phyloP scores from a whole-genome alignment of 1,140 invertebrate genomes.

The Metopolophium dirhodum region DNA sequence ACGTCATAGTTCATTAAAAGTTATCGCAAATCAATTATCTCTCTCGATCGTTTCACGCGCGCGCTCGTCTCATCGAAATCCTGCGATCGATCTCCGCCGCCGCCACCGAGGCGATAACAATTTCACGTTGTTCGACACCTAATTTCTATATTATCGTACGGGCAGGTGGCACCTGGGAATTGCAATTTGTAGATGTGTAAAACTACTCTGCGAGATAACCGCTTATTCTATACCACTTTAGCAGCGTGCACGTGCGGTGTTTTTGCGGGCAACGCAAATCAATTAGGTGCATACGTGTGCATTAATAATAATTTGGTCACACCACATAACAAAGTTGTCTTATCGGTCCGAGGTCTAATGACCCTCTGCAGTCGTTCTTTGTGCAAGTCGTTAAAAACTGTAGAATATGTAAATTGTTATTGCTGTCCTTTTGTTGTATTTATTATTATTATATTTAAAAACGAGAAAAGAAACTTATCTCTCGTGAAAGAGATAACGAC shows the following conservation, averaged over 20 bases:
- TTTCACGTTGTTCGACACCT: slow-evolving; percentile 31
- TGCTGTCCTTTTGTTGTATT: neutral
- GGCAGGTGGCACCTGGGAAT: slow-evolving; percentile 43
- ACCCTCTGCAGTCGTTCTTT: slow-evolving; percentile 18
- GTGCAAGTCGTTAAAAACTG: neutral
- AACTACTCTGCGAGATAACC: neutral
- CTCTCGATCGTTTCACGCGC: neutral
- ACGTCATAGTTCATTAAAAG: neutral
- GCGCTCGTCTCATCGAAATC: slow-evolving; percentile 1
- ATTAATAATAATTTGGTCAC: slow-evolving; percentile 1
- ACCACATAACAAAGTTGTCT: neutral
- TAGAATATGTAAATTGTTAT: neutral
- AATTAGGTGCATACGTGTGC: neutral
- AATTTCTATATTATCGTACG: neutral
- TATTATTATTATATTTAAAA: neutral
- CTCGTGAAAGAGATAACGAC: neutral
- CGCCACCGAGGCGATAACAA: neutral
- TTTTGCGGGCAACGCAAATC: neutral
- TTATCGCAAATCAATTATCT: slow-evolving; percentile 38
- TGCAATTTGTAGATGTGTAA: neutral
- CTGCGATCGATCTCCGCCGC: neutral
- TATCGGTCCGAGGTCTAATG: slow-evolving; percentile 17
- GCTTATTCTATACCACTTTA: neutral
- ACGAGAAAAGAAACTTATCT: neutral
- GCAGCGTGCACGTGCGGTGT: neutral